These are phyloP conservation scores for Leuciscus idus DNA, from an alignment of 2,113 vertebrate species.

Conservation along the genomic window DNA sequence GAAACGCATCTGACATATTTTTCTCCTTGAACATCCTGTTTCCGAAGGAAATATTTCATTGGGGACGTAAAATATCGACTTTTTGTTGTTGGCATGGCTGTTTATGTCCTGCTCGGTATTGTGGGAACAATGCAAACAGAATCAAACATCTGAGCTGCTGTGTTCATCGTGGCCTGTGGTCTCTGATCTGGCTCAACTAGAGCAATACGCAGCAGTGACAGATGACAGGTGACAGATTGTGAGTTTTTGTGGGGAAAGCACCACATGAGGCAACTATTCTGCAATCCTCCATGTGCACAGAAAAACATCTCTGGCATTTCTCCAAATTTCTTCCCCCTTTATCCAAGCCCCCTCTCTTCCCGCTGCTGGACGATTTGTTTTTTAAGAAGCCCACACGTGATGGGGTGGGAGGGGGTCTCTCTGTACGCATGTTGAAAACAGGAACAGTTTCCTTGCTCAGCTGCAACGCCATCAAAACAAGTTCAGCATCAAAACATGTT, in stretches of 20 bases:
- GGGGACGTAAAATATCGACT: background rate
- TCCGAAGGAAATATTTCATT: background rate
- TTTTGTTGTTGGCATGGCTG: background rate
- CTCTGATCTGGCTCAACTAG: background rate
- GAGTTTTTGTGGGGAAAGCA: slow-evolving; percentile 26
- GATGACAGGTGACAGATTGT: slow-evolving; percentile 45
- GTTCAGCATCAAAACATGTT: slow-evolving; percentile 41
- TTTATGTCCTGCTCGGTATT: background rate
- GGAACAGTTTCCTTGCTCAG: slow-evolving; percentile 9
- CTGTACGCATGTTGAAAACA: slow-evolving; percentile 12
- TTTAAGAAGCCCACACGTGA: slow-evolving; percentile 32
- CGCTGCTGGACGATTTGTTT: slow-evolving; percentile 39
- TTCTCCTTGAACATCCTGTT: background rate
- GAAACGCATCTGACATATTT: background rate
- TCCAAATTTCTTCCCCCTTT: background rate
- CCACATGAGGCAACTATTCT: slow-evolving; percentile 45
- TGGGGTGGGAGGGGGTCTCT: slow-evolving; percentile 42
- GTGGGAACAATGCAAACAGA: background rate
- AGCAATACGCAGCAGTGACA: background rate
- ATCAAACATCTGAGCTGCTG: slow-evolving; percentile 12
- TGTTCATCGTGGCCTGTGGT: background rate
- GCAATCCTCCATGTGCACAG: slow-evolving; percentile 47
- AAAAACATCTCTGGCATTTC: slow-evolving; percentile 53
- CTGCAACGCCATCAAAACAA: slow-evolving; percentile 9
- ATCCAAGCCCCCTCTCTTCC: background rate